Evolutionary conservation across 2,888 invertebrate genomes (phyloP), one percentile per base, ranked within the genome.

Genomic region (Euspilapteryx auroguttella): DNA sequence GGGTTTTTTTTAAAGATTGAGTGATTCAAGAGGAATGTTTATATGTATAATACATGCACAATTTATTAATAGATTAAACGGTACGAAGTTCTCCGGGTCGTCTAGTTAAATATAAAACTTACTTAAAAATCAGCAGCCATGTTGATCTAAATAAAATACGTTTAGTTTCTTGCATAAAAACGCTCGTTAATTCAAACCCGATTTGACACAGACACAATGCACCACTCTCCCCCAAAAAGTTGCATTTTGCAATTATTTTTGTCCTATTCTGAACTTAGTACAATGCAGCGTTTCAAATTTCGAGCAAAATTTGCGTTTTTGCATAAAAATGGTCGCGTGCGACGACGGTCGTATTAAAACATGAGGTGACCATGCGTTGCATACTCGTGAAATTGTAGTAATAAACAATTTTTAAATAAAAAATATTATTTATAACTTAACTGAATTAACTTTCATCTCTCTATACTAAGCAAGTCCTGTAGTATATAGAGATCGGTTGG

Each of bases 221-320:
- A 13, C 24, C 8, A 28, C 12, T 56, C 48, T 65, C 71, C 66
- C 63, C 42, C 61, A 66, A 69, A 65, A 59, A 52, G 38, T 45
- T 61, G 45, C 55, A 49, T 40, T 48, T 44, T 51, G 47, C 61
- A 53, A 71, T 69, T 68, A 73, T 71, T 73, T 71, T 71, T 68
- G 66, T 66, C 51, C 68, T n/a, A 58, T 59, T 51, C 55, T 37
- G 40, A 40, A 47, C 45, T 41, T 42, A 40, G 53, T 39, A 64
- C 73, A 75, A 75, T 61, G 47, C 57, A 58, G 47, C 75, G 75
- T 73, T 75, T 75, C 75, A 71, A 75, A 75, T 73, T 73, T 73
- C 75, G 54, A 55, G 39, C 57, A 55, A 69, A 75, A 73, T 73
- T 75, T 73, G 73, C 71, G 73, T 73, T 75, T 75, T 73, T 73